A percentile compares a stretch with the other conserved stretches of the same genome.
Conservation (phyloP, 2,113 vertebrate species). For the Rhinoptilus africanus region DNA sequence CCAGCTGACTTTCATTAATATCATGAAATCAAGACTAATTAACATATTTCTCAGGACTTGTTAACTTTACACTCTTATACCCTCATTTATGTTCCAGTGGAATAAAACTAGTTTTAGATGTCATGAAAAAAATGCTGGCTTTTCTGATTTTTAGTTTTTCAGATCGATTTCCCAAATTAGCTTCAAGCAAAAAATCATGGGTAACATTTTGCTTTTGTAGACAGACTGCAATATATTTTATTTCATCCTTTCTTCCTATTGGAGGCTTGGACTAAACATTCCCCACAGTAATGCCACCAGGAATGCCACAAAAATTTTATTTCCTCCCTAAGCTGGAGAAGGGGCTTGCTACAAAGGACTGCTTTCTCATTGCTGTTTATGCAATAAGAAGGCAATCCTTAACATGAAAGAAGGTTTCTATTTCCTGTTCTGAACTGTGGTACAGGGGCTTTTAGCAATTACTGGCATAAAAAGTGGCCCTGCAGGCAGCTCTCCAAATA, state of each 20-base stretch:
- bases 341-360: neutral
- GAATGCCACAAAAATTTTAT: neutral
- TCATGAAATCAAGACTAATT: neutral
- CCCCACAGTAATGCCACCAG: neutral
- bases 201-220: neutral
- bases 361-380: neutral
- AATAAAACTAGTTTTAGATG: neutral
- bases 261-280: neutral
- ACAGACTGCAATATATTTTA: neutral
- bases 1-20: neutral
- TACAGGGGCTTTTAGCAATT: slow-evolving; percentile 33
- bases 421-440: slow-evolving; percentile 26
- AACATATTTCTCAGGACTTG: neutral
- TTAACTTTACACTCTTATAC: neutral
- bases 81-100: neutral
- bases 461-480: slow-evolving; percentile 16
- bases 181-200: neutral
- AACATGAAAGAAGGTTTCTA: slow-evolving; percentile 40
- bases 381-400: slow-evolving; percentile 10
- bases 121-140: neutral
- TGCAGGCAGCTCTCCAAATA: slow-evolving; percentile 15
- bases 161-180: neutral
- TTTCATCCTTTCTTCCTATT: neutral
- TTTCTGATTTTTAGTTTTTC: neutral
- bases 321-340: neutral